Evolutionary conservation across 2,113 vertebrate genomes (phyloP), one percentile per base, ranked within the genome.

Genomic region (Pteropus alecto): DNA sequence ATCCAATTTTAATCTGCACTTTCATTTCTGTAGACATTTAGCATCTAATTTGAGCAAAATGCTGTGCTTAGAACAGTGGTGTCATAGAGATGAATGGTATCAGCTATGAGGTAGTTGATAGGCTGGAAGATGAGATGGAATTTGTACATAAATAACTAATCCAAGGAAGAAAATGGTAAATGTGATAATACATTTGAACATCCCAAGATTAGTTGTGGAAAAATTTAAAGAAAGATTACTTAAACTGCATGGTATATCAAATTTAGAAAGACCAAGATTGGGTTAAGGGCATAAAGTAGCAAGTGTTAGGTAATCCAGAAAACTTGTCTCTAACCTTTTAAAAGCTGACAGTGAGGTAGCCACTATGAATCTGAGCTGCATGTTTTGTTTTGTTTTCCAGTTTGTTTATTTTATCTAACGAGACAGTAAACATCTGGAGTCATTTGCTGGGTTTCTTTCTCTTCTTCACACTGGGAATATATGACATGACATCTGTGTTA

Each of bases 391-490:
- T 38, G 30, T 93, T 85, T 97, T 97, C 1, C 98, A 99, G 99
- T 97, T 98, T 99, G 96, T 99, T 99, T 98, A 99, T 99, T 88
- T 98, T 99, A 93, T 99, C 99, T 97, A 99, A 99, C 93, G 99
- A 99, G 98, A 99, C 99, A 0, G 99, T 99, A 95, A 99, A 99
- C 93, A 99, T 99, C 98, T 99, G 99, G 99, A 99, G 99, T 98
- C 99, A 99, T 60, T 97, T 99, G 97, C 95, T 99, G 93, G 99
- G 99, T 81, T 99, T 99, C 97, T 82, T 99, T 93, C 98, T 99
- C 94, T 99, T 99, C 98, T 99, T 99, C 98, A 97, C 96, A 2
- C 96, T 99, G 91, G 99, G 99, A 22, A 99, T 99, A 70, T 99
- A 99, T 96, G 99, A 99, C 98, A 99, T 99, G 99, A 98, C 98